These are phyloP conservation scores for Bubo bubo DNA, from an alignment of 2,113 vertebrate genomes.

Conservation along the genomic window DNA sequence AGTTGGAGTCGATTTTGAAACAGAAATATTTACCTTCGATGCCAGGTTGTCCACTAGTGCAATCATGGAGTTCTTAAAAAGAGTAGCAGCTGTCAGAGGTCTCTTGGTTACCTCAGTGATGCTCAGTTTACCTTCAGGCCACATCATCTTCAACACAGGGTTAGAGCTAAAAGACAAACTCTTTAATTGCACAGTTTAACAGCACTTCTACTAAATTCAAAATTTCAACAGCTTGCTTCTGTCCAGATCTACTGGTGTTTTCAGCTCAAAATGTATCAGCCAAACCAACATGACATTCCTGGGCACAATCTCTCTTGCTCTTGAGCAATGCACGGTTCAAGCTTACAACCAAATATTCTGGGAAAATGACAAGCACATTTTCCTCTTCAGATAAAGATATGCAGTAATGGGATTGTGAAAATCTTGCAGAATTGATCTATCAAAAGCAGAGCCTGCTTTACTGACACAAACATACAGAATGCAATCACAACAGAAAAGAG, in stretches of 20 bases:
- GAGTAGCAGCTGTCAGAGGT: slow-evolving; percentile 90
- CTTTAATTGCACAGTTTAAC: not conserved
- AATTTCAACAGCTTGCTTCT: not conserved
- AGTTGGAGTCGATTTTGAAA: not conserved
- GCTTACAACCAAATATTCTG: not conserved
- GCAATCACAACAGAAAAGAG: not conserved
- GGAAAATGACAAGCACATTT: not conserved
- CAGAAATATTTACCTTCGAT: slow-evolving; percentile 84
- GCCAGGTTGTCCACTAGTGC: slow-evolving; percentile 93
- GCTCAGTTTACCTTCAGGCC: slow-evolving; percentile 96
- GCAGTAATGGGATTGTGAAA: not conserved
- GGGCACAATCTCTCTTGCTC: not conserved
- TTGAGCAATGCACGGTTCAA: not conserved
- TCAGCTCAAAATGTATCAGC: not conserved
- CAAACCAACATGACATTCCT: not conserved
- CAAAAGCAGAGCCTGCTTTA: not conserved
- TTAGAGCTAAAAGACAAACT: slow-evolving; percentile 81
- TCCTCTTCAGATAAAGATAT: not conserved
- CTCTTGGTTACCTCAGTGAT: slow-evolving; percentile 98
- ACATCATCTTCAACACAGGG: slow-evolving; percentile 93
- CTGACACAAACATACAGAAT: not conserved
- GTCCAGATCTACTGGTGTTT: not conserved
- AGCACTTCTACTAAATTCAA: not conserved
- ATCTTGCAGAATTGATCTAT: not conserved
- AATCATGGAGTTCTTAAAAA: slow-evolving; percentile 99